Conservation (phyloP, 2,888 invertebrate genomes). For the Resseliella maxima region DNA sequence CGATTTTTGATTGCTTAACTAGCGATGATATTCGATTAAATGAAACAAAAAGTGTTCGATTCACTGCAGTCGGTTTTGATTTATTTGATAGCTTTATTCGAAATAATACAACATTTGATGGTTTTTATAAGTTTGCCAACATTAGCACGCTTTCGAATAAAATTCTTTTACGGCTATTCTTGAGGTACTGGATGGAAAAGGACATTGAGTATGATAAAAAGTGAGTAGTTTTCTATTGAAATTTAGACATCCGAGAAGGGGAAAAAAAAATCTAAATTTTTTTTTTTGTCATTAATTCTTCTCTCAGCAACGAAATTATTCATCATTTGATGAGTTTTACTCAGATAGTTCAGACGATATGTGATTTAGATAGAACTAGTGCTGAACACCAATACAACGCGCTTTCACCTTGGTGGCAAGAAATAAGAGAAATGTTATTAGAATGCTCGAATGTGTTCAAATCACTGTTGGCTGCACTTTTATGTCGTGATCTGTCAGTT, state of each 20-base stretch:
- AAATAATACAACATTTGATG: constrained; percentile 61
- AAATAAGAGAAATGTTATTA: constrained; percentile 77
- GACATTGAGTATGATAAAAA: constrained; percentile 67
- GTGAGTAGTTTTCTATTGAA: constrained; percentile 59
- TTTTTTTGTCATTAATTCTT: background rate
- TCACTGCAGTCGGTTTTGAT: constrained; percentile 62
- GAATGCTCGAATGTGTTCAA: constrained; percentile 81
- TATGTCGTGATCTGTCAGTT: constrained; percentile 80
- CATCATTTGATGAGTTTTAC: constrained; percentile 77
- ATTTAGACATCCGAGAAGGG: background rate
- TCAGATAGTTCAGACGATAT: constrained; percentile 74
- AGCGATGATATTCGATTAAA: constrained; percentile 64
- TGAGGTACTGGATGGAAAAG: constrained; percentile 78
- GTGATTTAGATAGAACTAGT: constrained; percentile 73
- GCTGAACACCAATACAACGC: constrained; percentile 75
- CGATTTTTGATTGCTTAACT: constrained; percentile 63
- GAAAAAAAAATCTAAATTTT: background rate
- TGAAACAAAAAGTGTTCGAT: constrained; percentile 64
- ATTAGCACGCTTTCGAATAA: constrained; percentile 67
- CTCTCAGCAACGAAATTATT: constrained; percentile 65
- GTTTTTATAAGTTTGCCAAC: constrained; percentile 65
- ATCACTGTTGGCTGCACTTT: constrained; percentile 84
- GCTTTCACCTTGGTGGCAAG: constrained; percentile 85
- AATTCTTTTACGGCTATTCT: constrained; percentile 77
- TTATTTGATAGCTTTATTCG: constrained; percentile 19